phyloP scores from a whole-genome alignment of 64 coral and sea anemone genomes.

The Dendrophyllia cribrosa region DNA sequence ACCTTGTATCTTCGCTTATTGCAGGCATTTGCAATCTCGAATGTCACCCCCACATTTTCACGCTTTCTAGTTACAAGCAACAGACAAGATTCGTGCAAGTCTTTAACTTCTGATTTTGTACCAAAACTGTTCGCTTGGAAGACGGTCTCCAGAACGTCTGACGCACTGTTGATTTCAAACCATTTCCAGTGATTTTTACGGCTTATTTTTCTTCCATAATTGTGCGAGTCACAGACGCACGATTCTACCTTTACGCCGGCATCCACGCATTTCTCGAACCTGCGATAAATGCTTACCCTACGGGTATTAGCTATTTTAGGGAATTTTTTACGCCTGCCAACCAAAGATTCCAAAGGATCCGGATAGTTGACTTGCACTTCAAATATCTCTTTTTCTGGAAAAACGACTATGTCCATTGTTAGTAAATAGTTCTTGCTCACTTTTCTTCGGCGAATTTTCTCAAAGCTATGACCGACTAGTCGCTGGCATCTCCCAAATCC shows the following conservation, averaged over 20 bases:
- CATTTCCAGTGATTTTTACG: conserved; percentile 54
- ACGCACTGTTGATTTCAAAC: conserved; percentile 60
- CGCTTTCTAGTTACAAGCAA: conserved; percentile 73
- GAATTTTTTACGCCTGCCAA: conserved; percentile 2
- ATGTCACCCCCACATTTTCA: conserved; percentile 39
- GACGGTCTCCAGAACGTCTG: conserved; percentile 71
- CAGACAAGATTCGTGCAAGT: conserved; percentile 75
- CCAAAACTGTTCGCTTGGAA: conserved; percentile 74
- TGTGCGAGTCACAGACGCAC: conserved; percentile 72
- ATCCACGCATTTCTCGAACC: conserved; percentile 78
- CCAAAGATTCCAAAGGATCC: conserved; percentile 31
- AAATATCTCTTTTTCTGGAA: conserved; percentile 73
- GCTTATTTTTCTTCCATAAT: not conserved
- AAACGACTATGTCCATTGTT: conserved; percentile 81
- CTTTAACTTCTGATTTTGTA: conserved; percentile 61
- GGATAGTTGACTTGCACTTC: conserved; percentile 68
- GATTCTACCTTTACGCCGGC: conserved; percentile 57
- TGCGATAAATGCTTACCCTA: conserved; percentile 82
- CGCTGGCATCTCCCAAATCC: conserved; percentile 83
- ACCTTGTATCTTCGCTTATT: conserved; percentile 56
- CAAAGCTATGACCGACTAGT: conserved; percentile 66
- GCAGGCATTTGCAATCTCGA: conserved; percentile 77
- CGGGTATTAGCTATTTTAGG: conserved; percentile 44
- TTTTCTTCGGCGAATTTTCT: conserved; percentile 74
- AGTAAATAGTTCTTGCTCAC: conserved; percentile 61